Conservation (phyloP, 2,113 vertebrate species). For the Benitochromis conjunctus region DNA sequence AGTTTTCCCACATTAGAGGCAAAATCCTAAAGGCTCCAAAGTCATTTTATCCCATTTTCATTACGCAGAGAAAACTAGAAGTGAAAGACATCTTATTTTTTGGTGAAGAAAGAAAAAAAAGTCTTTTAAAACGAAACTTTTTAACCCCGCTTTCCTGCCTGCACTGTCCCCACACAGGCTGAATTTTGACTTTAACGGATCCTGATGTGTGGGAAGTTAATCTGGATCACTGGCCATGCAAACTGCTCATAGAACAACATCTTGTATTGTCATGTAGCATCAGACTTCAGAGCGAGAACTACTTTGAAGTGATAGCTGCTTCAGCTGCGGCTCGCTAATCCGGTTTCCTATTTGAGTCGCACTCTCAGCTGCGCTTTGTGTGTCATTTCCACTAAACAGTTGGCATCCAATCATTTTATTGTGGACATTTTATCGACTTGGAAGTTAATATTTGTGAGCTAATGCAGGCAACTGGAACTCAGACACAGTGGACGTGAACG, state of each 20-base stretch:
- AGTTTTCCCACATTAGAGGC: conserved; percentile 33
- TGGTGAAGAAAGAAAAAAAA: neutral
- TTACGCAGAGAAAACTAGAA: conserved; percentile 42
- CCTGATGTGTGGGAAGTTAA: conserved; percentile 63
- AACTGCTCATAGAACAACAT: conserved; percentile 67
- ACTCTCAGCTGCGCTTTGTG: conserved; percentile 47
- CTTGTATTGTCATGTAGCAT: conserved; percentile 71
- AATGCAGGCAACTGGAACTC: neutral
- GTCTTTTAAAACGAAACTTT: neutral
- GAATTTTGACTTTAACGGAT: conserved; percentile 59
- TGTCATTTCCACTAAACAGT: conserved; percentile 51
- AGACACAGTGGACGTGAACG: neutral
- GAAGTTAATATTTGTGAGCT: conserved; percentile 38
- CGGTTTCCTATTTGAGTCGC: conserved; percentile 58
- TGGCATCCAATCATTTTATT: neutral
- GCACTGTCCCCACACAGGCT: conserved; percentile 7
- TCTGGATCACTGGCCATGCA: conserved; percentile 47
- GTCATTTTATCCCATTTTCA: conserved; percentile 34
- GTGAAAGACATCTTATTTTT: conserved; percentile 61
- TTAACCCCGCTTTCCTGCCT: conserved; percentile 17
- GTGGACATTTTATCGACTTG: conserved; percentile 17
- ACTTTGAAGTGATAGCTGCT: conserved; percentile 69
- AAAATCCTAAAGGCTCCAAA: neutral
- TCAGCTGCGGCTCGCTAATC: conserved; percentile 66
- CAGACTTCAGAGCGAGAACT: conserved; percentile 54